A percentile compares a stretch with the other conserved stretches of the same genome.
Evolutionary conservation across 1,140 invertebrate genomes (phyloP).

Genomic region (Ostrea edulis): DNA sequence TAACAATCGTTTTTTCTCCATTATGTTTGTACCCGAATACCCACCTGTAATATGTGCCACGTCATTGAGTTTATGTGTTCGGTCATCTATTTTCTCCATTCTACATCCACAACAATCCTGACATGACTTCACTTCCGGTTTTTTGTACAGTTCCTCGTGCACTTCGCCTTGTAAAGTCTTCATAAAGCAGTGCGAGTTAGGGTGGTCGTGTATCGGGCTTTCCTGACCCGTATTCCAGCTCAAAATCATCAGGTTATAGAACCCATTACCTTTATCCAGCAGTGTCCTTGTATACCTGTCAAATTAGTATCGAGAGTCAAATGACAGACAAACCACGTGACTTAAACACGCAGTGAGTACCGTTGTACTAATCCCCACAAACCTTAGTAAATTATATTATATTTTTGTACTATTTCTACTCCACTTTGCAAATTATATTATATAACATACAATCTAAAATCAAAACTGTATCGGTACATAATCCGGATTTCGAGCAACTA

Average conservation of each 20-base stretch:
- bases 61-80: background rate
- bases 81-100: background rate
- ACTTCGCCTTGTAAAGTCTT: conserved; percentile 86
- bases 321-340: background rate
- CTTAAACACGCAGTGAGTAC: background rate
- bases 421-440: background rate
- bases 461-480: background rate
- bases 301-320: too few species aligned
- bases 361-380: too few species aligned
- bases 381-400: too few species aligned
- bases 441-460: background rate
- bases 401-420: too few species aligned
- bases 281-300: conserved; percentile 77
- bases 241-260: conserved; percentile 97
- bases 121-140: background rate
- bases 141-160: conserved; percentile 83
- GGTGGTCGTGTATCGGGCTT: conserved; percentile 98
- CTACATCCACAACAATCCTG: background rate
- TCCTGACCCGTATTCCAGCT: conserved; percentile 98
- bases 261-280: conserved; percentile 87
- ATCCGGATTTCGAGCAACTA: background rate
- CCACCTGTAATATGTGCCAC: background rate
- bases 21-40: background rate
- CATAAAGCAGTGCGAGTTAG: conserved; percentile 98
- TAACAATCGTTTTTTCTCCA: background rate